A percentile compares a stretch with the other conserved stretches of the same genome.
Evolutionary conservation across 2,888 invertebrate genomes (phyloP).

Genomic region (Apamea monoglypha): DNA sequence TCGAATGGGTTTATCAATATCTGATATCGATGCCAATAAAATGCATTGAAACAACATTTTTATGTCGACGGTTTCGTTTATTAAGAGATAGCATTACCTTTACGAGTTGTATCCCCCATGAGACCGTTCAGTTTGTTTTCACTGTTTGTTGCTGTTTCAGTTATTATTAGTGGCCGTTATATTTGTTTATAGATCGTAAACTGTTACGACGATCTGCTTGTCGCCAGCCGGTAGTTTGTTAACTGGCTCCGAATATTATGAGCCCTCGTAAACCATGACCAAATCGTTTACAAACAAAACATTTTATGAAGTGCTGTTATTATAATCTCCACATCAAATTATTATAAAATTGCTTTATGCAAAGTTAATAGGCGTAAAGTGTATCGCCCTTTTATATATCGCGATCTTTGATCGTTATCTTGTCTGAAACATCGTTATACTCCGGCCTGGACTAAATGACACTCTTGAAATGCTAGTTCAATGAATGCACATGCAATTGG

Average conservation of each 20-base stretch:
- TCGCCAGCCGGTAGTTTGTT: slow-evolving; percentile 86
- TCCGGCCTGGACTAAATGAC: neutral
- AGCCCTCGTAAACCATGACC: slow-evolving; percentile 84
- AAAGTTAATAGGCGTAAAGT: slow-evolving; percentile 40
- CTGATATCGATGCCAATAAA: slow-evolving; percentile 80
- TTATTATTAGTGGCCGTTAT: slow-evolving; percentile 89
- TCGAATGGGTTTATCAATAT: slow-evolving; percentile 81
- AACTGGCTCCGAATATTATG: slow-evolving; percentile 85
- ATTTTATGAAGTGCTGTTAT: slow-evolving; percentile 79
- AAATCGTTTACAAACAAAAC: slow-evolving; percentile 85
- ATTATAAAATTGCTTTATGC: slow-evolving; percentile 67
- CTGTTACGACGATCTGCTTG: slow-evolving; percentile 86
- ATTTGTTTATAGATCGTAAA: slow-evolving; percentile 89
- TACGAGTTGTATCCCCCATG: slow-evolving; percentile 83
- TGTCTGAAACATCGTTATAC: neutral
- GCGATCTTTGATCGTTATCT: slow-evolving; percentile 3
- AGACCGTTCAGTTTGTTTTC: slow-evolving; percentile 85
- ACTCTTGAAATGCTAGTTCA: slow-evolving; percentile 17
- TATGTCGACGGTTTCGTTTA: slow-evolving; percentile 85
- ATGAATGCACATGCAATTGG: neutral
- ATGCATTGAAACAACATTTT: slow-evolving; percentile 85
- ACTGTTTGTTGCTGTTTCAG: slow-evolving; percentile 89
- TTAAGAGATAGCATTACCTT: slow-evolving; percentile 90
- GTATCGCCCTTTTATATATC: slow-evolving; percentile 11
- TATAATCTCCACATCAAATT: slow-evolving; percentile 65